These are phyloP conservation scores for Lepeophtheirus salmonis DNA, from an alignment of 1,140 invertebrate genomes.

Conservation along the genomic window DNA sequence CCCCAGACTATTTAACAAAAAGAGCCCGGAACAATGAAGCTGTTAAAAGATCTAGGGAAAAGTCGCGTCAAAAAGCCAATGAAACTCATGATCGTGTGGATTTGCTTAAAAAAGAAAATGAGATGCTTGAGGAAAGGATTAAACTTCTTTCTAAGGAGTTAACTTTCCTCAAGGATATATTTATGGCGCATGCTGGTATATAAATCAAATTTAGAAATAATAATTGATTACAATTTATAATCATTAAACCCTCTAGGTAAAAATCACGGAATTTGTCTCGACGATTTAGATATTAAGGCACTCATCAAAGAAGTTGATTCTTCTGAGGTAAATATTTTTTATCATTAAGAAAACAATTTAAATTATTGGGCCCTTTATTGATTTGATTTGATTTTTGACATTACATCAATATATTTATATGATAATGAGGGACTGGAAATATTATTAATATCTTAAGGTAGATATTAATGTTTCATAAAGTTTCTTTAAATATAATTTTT, in stretches of 20 bases:
- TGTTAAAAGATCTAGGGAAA: slow-evolving; percentile 16
- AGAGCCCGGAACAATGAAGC: slow-evolving; percentile 16
- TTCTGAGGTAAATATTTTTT: neutral
- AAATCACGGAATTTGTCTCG: slow-evolving; percentile 5
- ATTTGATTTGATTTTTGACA: too few species aligned
- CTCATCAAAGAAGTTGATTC: slow-evolving; percentile 4
- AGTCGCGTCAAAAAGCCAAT: slow-evolving; percentile 15
- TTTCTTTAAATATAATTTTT: too few species aligned
- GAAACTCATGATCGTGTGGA: slow-evolving; percentile 15
- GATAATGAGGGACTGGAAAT: too few species aligned
- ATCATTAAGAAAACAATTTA: too few species aligned
- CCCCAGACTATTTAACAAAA: slow-evolving; percentile 6
- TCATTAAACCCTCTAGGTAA: too few species aligned
- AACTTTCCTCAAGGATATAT: slow-evolving; percentile 65
- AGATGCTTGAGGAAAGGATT: slow-evolving; percentile 61
- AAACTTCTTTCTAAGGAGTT: slow-evolving; percentile 64
- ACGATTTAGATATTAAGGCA: slow-evolving; percentile 8
- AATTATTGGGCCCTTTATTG: too few species aligned
- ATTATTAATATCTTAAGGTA: too few species aligned
- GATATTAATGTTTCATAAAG: too few species aligned
- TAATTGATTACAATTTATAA: too few species aligned
- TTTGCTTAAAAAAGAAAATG: slow-evolving; percentile 41
- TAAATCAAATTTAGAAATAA: too few species aligned
- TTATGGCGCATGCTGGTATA: slow-evolving; percentile 54
- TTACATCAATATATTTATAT: too few species aligned